Conservation (phyloP, 2,113 vertebrate species). For the Crotophaga sulcirostris region DNA sequence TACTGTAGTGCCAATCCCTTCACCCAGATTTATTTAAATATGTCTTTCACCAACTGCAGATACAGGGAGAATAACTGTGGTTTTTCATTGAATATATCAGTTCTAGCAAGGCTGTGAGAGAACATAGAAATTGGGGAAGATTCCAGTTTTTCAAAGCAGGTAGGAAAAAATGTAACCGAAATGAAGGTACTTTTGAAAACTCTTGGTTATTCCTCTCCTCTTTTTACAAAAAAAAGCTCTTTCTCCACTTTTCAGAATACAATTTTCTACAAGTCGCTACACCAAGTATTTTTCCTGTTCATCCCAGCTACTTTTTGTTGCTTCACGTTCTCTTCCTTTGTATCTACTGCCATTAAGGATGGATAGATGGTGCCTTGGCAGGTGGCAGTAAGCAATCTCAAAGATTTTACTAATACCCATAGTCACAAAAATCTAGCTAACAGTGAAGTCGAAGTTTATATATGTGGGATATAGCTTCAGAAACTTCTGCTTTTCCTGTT, state of each 20-base stretch:
- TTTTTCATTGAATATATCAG: background rate
- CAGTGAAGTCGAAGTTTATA: background rate
- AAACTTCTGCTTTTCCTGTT: background rate
- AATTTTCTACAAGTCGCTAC: background rate
- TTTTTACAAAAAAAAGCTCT: background rate
- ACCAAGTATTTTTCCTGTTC: background rate
- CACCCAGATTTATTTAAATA: conserved; percentile 19
- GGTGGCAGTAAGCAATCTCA: background rate
- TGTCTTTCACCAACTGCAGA: background rate
- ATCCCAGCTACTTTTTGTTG: background rate
- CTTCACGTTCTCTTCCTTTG: background rate
- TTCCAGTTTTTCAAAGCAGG: background rate
- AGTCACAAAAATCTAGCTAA: background rate
- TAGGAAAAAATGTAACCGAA: background rate
- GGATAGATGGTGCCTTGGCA: background rate
- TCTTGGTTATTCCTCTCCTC: background rate
- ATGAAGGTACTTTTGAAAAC: background rate
- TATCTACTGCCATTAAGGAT: background rate
- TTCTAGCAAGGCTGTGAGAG: background rate
- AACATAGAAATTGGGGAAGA: background rate
- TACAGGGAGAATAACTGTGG: background rate
- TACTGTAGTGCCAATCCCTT: background rate
- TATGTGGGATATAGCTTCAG: background rate
- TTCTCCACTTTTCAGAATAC: background rate
- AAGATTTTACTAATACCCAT: background rate